Conservation (phyloP, 2,113 vertebrate species). For the Papio anubis region DNA sequence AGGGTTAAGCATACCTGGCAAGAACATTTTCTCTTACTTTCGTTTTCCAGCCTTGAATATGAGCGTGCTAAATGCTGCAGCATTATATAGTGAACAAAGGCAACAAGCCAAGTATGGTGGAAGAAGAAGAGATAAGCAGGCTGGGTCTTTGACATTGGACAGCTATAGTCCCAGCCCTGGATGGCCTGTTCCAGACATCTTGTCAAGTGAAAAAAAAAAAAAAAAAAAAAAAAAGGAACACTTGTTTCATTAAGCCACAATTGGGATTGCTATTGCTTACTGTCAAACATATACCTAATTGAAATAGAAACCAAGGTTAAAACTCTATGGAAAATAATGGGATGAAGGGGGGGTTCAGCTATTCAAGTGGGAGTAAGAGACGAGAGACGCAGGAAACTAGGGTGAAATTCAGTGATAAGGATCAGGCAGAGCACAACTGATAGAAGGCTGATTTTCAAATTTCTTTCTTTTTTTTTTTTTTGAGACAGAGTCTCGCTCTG, state of each 20-base stretch:
- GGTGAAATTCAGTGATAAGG: background rate
- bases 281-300: background rate
- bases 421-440: background rate
- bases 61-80: background rate
- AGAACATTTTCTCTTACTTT: background rate
- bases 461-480: background rate
- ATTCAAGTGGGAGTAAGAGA: background rate
- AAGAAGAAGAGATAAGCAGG: background rate
- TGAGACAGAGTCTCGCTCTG: too few relatives aligned
- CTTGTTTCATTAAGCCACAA: background rate
- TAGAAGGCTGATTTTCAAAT: background rate
- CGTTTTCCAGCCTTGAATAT: background rate
- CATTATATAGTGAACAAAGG: background rate
- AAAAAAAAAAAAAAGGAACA: background rate
- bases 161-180: background rate
- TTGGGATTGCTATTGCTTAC: slow-evolving; percentile 7
- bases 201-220: background rate
- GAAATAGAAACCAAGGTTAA: background rate
- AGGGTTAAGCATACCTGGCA: background rate
- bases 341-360: background rate
- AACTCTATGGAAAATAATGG: background rate
- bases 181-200: background rate
- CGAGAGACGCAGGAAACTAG: background rate
- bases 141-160: background rate
- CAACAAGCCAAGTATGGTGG: background rate